Base-by-base conservation (phyloP, 2,888 invertebrate genomes). In the Caenorhabditis panamensis region DNA sequence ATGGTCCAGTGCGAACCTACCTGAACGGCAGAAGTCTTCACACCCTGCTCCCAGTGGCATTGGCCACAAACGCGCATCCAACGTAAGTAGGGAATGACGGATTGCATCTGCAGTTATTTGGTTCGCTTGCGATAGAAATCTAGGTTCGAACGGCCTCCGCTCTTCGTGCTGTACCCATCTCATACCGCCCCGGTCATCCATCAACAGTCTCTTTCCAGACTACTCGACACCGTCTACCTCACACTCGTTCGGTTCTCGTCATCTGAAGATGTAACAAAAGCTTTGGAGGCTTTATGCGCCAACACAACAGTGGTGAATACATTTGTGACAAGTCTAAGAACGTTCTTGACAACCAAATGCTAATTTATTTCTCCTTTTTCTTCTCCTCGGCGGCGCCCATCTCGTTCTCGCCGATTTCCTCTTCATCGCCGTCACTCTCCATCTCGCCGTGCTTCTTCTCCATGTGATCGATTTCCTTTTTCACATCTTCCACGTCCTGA, bases 1-100 rank as follows among this genome's bases (percentile, higher is more conserved):
- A 85, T 41, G 89, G 89, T 11, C 79, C 84, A 1, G 79, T 84
- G 0, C 49, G 84, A 4, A 68, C 80, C 4, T 69, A 83, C 16
- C 49, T 89, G n/a, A 82, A 79, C 47, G 89, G 89, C 0, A 54
- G 49, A 11, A 85, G 80, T 36, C 78, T 89, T 0, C 78, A 61
- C 18, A 41, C 66, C 1, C 82, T 89, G 26, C 75, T 89, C 0
- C 87, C 87, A 1, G 79, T 83, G 8, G 83, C 85, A 11, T 49
- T 85, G 18, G 61, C 73, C 1, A 77, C 82, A 2, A 79, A 71
- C 49, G 75, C 78, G 9, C 82, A 82, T 67, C 82, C 75, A 37
- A 81, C 81, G 73, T 76, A 51, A 58, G 79, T 67, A n/a, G 49
- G 22, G 18, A 2, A 16, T 13, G 24, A 24, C 61, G 31, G 37